phyloP scores from a whole-genome alignment of 2,113 vertebrate genomes.

The Eptesicus fuscus region DNA sequence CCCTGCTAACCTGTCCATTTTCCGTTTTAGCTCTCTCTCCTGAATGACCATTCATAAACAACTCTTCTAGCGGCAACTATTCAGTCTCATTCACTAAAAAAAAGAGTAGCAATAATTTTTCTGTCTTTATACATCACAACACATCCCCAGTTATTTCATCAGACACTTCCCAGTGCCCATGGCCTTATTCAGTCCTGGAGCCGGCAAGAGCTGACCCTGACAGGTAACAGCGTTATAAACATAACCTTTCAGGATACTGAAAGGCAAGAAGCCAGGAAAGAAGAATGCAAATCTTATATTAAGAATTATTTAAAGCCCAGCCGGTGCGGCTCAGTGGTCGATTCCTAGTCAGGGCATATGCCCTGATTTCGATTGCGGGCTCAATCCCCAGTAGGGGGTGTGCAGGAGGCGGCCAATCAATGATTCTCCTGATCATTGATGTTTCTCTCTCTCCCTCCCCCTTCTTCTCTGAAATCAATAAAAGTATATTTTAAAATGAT shows the following conservation, averaged over 20 bases:
- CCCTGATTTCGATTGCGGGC: no score
- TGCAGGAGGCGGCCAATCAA: no score
- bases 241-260: neutral
- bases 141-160: neutral
- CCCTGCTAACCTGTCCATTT: neutral
- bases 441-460: no score
- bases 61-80: neutral
- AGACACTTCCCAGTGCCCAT: neutral
- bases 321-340: no score
- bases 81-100: neutral
- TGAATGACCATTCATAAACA: neutral
- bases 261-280: neutral
- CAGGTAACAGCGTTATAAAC: neutral
- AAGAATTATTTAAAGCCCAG: neutral
- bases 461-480: no score
- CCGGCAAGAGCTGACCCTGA: neutral
- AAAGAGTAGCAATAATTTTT: neutral
- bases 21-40: neutral
- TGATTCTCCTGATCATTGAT: no score
- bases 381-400: no score
- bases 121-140: constrained; percentile 37
- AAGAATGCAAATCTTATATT: neutral
- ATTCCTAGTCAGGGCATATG: no score
- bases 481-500: no score
- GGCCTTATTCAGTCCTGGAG: neutral